phyloP scores from a whole-genome alignment of 2,797 vertebrate species.

The Todus mexicanus region DNA sequence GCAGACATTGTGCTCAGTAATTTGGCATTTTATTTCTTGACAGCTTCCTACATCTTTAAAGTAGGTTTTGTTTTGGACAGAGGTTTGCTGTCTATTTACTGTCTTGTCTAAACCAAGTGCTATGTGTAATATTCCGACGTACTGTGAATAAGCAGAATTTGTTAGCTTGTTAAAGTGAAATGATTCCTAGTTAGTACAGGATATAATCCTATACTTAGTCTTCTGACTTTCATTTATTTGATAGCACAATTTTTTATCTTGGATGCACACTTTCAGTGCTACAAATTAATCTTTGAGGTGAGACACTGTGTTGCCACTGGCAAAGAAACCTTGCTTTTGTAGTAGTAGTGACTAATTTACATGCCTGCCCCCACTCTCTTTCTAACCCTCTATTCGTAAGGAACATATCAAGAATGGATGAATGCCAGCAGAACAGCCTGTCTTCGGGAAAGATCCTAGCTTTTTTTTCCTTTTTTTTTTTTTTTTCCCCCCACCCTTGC shows the following conservation, averaged over 20 bases:
- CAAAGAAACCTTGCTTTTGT: constrained; percentile 41
- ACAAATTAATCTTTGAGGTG: neutral
- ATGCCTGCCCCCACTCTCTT: constrained; percentile 14
- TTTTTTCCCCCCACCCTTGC: constrained; percentile 35
- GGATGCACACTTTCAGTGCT: neutral
- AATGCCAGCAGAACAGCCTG: constrained; percentile 58
- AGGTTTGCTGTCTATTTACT: neutral
- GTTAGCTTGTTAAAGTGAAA: neutral
- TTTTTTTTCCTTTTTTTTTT: constrained; percentile 45
- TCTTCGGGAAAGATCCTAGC: constrained; percentile 34
- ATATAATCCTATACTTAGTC: neutral
- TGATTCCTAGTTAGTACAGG: neutral
- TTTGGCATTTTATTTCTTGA: neutral
- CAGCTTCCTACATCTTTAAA: neutral
- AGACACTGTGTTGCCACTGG: neutral
- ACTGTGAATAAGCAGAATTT: neutral
- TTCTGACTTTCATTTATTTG: neutral
- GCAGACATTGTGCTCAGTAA: neutral
- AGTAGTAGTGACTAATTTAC: constrained; percentile 54
- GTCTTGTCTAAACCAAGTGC: neutral
- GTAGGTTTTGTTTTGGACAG: neutral
- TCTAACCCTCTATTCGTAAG: constrained; percentile 46
- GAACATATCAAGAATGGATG: constrained; percentile 17
- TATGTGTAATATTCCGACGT: neutral
- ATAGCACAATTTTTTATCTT: neutral